Conservation (phyloP, 2,888 invertebrate species). For the Lathronympha strigana region DNA sequence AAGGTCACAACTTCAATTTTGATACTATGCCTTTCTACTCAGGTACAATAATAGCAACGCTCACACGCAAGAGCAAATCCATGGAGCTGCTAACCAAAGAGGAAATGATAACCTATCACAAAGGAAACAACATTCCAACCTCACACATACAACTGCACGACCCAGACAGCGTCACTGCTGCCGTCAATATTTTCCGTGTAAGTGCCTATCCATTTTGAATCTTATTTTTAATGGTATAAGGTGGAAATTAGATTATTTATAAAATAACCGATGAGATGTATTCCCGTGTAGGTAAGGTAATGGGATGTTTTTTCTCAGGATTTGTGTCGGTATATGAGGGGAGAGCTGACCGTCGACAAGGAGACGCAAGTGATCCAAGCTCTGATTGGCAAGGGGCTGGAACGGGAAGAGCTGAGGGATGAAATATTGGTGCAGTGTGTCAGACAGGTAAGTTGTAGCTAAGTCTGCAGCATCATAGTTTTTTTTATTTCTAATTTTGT, state of each 20-base stretch:
- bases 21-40: constrained; percentile 4
- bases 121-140: constrained; percentile 94
- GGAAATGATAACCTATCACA: constrained; percentile 96
- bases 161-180: constrained; percentile 95
- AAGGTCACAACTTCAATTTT: background rate
- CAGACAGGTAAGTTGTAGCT: constrained; percentile 84
- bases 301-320: constrained; percentile 83
- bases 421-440: constrained; percentile 96
- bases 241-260: background rate
- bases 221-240: background rate
- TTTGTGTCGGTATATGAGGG: constrained; percentile 94
- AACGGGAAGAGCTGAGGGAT: constrained; percentile 95
- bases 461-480: no score
- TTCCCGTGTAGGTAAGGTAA: background rate
- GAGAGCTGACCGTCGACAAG: constrained; percentile 93
- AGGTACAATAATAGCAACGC: constrained; percentile 92
- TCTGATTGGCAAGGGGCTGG: constrained; percentile 93
- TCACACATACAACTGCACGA: constrained; percentile 98
- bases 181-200: constrained; percentile 95
- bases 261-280: background rate
- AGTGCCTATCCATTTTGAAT: constrained; percentile 56
- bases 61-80: constrained; percentile 91
- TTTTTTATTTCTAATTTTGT: no score
- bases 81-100: constrained; percentile 93
- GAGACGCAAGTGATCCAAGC: constrained; percentile 93